phyloP scores from a whole-genome alignment of 2,888 invertebrate genomes.

The Oscheius sp. region DNA sequence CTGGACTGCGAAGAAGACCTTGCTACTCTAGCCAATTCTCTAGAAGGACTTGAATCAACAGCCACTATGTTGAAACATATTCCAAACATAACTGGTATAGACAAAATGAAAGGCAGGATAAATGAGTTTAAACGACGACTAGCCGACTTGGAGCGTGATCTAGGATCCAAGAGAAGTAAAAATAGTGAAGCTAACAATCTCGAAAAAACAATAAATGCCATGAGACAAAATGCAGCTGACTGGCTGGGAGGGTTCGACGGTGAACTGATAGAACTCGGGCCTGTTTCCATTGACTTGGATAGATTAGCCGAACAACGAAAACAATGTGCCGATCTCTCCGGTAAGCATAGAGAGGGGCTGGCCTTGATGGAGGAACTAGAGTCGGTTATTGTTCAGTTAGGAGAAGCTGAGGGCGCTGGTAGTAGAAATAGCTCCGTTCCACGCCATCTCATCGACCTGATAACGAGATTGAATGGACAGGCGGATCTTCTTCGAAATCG shows the following conservation, averaged over 20 bases:
- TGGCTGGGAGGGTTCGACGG: conserved; percentile 38
- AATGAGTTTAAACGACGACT: conserved; percentile 30
- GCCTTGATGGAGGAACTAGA: conserved; percentile 41
- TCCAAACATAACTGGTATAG: conserved; percentile 46
- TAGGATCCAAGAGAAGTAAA: conserved; percentile 35
- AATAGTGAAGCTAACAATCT: conserved; percentile 34
- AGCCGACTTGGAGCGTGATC: conserved; percentile 35
- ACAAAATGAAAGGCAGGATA: conserved; percentile 20
- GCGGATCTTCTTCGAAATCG: conserved; percentile 36
- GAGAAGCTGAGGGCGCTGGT: conserved; percentile 17
- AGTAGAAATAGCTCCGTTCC: conserved; percentile 31
- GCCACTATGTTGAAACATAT: conserved; percentile 34
- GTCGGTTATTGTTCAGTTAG: conserved; percentile 21
- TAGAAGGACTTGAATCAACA: conserved; percentile 39
- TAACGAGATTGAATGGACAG: conserved; percentile 31
- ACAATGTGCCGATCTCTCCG: conserved; percentile 30
- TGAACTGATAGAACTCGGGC: conserved; percentile 39
- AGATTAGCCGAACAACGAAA: conserved; percentile 39
- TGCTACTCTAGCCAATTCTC: conserved; percentile 30
- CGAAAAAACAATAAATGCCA: conserved; percentile 36
- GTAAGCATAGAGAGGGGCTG: conserved; percentile 36
- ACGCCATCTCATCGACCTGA: conserved; percentile 33
- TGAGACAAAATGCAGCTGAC: conserved; percentile 27
- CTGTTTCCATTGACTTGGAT: conserved; percentile 37
- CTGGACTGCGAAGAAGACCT: conserved; percentile 36